Percentiles rank a stretch among this genome's conserved stretches.
These are phyloP conservation scores for Bucorvus abyssinicus DNA, from an alignment of 2,797 vertebrate species.

Conservation along the genomic window DNA sequence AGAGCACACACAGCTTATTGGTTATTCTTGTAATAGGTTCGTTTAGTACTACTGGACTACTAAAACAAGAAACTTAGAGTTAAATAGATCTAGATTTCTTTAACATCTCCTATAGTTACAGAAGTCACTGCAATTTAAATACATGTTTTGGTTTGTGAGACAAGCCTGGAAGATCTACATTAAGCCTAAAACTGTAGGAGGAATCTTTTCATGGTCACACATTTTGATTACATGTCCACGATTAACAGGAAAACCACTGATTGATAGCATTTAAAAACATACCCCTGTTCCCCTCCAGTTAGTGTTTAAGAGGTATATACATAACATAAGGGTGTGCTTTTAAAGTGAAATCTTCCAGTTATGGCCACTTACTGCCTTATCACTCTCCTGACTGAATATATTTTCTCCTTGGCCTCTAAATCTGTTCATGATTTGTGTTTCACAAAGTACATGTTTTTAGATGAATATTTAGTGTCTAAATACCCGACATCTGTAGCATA, in stretches of 20 bases:
- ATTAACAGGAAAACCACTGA: not conserved
- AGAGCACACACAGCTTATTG: not conserved
- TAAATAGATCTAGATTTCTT: not conserved
- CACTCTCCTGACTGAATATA: not conserved
- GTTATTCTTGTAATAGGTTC: not conserved
- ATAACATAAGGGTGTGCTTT: not conserved
- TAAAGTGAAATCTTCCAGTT: not conserved
- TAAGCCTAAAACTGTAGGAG: not conserved
- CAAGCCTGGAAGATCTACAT: fast-evolving
- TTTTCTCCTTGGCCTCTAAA: not conserved
- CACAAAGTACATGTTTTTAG: not conserved
- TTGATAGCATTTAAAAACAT: not conserved
- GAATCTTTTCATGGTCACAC: not conserved
- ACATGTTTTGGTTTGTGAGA: not conserved
- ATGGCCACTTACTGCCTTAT: not conserved
- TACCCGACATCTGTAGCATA: not conserved
- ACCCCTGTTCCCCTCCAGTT: not conserved
- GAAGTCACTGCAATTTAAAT: not conserved
- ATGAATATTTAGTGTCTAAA: not conserved
- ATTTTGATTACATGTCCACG: not conserved
- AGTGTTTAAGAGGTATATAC: not conserved
- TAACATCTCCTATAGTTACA: not conserved
- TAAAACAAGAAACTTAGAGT: not conserved
- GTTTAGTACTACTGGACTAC: not conserved
- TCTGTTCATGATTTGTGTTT: not conserved